Evolutionary conservation across 2,888 invertebrate genomes (phyloP).

Genomic region (Rhagophthalmus giganteus): DNA sequence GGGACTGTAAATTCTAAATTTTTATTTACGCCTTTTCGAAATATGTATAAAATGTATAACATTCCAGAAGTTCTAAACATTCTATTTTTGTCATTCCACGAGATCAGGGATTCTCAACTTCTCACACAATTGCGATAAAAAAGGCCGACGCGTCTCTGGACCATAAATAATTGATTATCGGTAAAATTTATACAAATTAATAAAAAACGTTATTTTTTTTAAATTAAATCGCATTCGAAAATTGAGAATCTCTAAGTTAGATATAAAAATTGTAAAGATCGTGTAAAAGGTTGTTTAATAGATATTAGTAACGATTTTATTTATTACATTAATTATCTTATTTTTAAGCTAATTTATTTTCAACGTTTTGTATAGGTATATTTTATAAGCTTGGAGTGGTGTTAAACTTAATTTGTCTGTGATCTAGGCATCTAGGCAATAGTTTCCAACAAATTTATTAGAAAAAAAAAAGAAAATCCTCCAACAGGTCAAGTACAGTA

Average conservation of each 20-base stretch:
- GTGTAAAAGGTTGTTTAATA: constrained; percentile 19
- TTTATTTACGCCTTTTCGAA: not conserved
- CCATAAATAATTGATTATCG: no score
- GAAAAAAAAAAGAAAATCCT: constrained; percentile 7
- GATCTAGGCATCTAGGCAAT: constrained; percentile 39
- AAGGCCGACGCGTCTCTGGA: no score
- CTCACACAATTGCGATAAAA: no score
- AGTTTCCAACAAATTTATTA: constrained; percentile 31
- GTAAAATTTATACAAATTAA: no score
- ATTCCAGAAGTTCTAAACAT: not conserved
- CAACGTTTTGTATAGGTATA: constrained; percentile 13
- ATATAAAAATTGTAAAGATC: constrained; percentile 8
- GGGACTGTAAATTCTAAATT: no score
- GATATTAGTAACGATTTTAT: constrained; percentile 7
- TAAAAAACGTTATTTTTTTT: no score
- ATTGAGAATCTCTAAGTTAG: no score
- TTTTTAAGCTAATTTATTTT: constrained; percentile 4
- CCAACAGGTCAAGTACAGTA: constrained; percentile 49
- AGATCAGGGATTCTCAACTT: not conserved
- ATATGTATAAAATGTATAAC: not conserved
- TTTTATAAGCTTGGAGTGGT: constrained; percentile 25
- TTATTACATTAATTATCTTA: not conserved
- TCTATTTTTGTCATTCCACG: not conserved
- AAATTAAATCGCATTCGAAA: no score
- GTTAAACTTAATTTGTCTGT: constrained; percentile 39